Evolutionary conservation across 2,797 vertebrate genomes (phyloP).

Genomic region (Lithobates pipiens): DNA sequence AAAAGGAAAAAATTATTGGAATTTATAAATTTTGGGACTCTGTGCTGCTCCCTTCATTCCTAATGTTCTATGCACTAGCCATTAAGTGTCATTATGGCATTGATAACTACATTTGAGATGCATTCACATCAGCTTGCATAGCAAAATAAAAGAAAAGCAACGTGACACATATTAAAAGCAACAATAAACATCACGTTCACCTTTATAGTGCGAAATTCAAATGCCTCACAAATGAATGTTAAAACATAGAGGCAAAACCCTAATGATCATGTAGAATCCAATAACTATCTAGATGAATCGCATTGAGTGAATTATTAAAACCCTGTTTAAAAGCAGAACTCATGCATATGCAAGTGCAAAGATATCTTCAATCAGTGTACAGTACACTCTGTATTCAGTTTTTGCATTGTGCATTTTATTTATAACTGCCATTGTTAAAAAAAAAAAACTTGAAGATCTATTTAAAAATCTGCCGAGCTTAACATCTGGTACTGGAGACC

Average conservation of each 20-base stretch:
- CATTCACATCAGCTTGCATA: background rate
- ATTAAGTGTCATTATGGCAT: no score
- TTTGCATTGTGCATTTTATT: background rate
- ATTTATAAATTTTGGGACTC: background rate
- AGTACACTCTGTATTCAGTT: background rate
- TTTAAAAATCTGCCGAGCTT: background rate
- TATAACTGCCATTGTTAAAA: constrained; percentile 12
- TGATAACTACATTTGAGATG: no score
- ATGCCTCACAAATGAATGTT: background rate
- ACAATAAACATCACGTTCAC: no score
- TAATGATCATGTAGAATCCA: background rate
- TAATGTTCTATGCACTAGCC: no score
- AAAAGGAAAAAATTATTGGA: no score
- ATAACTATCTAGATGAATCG: background rate
- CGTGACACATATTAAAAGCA: background rate
- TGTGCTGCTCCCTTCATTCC: background rate
- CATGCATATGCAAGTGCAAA: background rate
- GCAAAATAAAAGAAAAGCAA: background rate
- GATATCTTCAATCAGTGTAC: background rate
- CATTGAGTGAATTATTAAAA: background rate
- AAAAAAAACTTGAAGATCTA: constrained; percentile 8
- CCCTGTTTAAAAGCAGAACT: background rate
- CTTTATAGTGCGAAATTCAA: background rate
- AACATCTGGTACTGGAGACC: background rate
- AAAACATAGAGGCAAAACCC: background rate